Conservation (phyloP, 2,797 vertebrate genomes). For the Argyrosomus regius region DNA sequence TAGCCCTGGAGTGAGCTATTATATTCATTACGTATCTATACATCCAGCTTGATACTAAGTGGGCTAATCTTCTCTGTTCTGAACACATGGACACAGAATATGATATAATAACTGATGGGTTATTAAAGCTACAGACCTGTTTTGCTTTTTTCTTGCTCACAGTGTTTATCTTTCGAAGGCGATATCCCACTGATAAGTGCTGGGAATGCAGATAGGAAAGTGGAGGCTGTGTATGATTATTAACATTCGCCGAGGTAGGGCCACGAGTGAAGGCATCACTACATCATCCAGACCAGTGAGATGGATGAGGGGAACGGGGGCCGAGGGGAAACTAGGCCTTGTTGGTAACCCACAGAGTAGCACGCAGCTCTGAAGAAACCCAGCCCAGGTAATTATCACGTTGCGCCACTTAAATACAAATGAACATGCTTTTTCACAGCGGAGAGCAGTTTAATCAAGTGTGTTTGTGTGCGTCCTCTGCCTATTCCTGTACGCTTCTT, state of each 20-base stretch:
- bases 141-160: constrained; percentile 30
- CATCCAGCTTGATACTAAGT: constrained; percentile 14
- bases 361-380: constrained; percentile 46
- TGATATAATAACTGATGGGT: constrained; percentile 41
- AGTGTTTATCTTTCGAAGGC: constrained; percentile 41
- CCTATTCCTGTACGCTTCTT: background rate
- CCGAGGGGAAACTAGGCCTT: constrained; percentile 60
- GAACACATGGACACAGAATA: constrained; percentile 9
- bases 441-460: constrained; percentile 60
- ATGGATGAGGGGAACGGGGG: constrained; percentile 62
- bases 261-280: constrained; percentile 66
- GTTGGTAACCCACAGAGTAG: constrained; percentile 47
- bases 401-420: constrained; percentile 67
- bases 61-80: constrained; percentile 9
- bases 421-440: constrained; percentile 59
- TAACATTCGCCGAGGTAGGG: constrained; percentile 68
- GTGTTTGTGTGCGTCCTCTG: constrained; percentile 23
- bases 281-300: constrained; percentile 66
- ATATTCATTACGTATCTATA: constrained; percentile 6
- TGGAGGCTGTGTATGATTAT: constrained; percentile 64
- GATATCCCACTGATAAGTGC: constrained; percentile 50
- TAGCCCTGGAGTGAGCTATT: constrained; percentile 3
- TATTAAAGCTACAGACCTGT: constrained; percentile 45
- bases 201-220: constrained; percentile 54
- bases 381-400: constrained; percentile 68